These are phyloP conservation scores for Panulirus ornatus DNA, from an alignment of 1,140 invertebrate genomes.

Conservation along the genomic window DNA sequence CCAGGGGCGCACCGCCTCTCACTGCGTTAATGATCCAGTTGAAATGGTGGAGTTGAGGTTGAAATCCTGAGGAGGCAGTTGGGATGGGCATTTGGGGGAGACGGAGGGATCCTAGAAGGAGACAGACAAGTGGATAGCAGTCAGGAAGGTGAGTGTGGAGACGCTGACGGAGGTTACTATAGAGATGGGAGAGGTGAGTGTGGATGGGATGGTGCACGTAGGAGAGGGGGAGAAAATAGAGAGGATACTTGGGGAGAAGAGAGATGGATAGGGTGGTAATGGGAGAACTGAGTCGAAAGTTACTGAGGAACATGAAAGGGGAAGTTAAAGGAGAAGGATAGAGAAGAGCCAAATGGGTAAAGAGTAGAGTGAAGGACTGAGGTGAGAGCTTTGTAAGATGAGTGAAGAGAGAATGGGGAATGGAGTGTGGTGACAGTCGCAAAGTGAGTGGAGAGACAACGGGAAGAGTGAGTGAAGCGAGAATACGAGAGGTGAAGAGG, in stretches of 20 bases:
- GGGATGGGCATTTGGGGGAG: neutral
- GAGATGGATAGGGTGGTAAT: no score
- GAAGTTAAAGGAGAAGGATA: no score
- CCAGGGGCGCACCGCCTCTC: no score
- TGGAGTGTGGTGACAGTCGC: no score
- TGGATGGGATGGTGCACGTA: neutral
- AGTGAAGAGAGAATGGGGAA: no score
- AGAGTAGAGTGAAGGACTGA: neutral
- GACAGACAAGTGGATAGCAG: no score
- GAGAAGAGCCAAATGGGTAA: neutral
- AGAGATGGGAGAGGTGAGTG: neutral
- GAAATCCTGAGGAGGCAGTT: neutral
- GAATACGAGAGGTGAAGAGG: no score
- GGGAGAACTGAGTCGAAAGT: neutral
- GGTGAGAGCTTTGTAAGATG: no score
- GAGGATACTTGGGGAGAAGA: neutral
- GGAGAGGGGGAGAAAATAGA: neutral
- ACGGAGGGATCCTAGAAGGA: neutral
- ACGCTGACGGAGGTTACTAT: neutral
- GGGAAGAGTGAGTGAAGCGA: no score
- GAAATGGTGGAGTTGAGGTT: neutral
- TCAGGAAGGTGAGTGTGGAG: neutral
- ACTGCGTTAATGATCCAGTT: neutral
- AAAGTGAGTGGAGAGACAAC: no score
- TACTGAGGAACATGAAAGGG: no score